These are phyloP conservation scores for Dicrurus megarhynchus DNA, from an alignment of 2,113 vertebrate species.

Conservation along the genomic window DNA sequence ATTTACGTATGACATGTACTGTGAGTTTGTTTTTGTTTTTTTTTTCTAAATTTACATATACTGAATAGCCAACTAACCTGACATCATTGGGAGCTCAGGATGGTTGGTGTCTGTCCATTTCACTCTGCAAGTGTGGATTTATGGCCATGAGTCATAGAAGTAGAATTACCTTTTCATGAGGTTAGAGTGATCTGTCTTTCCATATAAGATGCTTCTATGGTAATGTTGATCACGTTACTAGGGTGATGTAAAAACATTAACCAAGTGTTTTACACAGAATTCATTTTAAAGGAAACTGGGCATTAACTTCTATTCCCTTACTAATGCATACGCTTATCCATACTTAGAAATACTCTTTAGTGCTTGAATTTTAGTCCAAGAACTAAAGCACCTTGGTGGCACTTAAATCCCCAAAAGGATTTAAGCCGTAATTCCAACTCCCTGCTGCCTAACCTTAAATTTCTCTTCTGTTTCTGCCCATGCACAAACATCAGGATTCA, in stretches of 20 bases:
- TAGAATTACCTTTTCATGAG: conserved; percentile 64
- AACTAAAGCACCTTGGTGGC: not conserved
- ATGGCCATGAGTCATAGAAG: conserved; percentile 60
- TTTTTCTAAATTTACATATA: not conserved
- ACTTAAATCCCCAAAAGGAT: not conserved
- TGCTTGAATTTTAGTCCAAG: not conserved
- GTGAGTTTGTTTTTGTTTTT: not conserved
- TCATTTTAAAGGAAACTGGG: conserved; percentile 27
- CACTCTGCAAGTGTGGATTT: conserved; percentile 46
- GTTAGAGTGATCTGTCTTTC: conserved; percentile 46
- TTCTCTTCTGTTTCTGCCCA: not conserved
- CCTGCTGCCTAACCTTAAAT: not conserved
- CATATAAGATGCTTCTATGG: conserved; percentile 35
- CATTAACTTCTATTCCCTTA: conserved; percentile 10
- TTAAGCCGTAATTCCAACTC: not conserved
- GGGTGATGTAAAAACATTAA: conserved; percentile 59
- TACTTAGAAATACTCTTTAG: not conserved
- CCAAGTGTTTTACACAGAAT: not conserved
- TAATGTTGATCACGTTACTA: conserved; percentile 40
- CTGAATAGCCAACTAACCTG: conserved; percentile 12
- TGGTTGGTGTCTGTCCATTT: conserved; percentile 10
- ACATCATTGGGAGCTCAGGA: conserved; percentile 13
- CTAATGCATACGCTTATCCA: not conserved
- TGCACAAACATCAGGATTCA: not conserved
- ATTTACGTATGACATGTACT: not conserved